Conservation (phyloP, 2,888 invertebrate genomes). For the Thymelicus sylvestris region DNA sequence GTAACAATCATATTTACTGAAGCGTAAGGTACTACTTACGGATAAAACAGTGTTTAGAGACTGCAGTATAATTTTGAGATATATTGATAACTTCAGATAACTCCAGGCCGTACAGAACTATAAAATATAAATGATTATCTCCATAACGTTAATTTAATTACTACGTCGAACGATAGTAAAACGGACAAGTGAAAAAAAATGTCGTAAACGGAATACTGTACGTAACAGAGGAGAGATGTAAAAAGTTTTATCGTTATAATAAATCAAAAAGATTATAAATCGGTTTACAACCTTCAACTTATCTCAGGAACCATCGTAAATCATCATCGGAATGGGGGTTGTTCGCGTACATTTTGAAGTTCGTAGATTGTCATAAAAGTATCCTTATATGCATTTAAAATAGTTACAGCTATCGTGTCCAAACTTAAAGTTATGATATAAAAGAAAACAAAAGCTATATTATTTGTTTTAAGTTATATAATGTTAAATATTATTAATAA, state of each 20-base stretch:
- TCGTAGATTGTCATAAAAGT: conserved; percentile 59
- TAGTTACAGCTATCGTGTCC: conserved; percentile 3
- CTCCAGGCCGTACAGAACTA: conserved; percentile 1
- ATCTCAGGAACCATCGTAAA: conserved; percentile 69
- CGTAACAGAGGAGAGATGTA: conserved; percentile 49
- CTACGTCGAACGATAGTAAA: conserved; percentile 19
- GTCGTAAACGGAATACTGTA: conserved; percentile 31
- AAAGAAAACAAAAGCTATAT: background rate
- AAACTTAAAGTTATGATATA: background rate
- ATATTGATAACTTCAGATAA: background rate
- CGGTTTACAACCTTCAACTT: conserved; percentile 71
- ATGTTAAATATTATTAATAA: background rate
- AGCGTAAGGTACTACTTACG: too few relatives aligned
- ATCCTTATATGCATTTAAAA: conserved; percentile 47
- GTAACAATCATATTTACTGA: too few relatives aligned
- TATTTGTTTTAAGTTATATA: background rate
- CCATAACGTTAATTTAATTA: conserved; percentile 26
- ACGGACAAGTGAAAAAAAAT: conserved; percentile 23
- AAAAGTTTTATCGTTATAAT: conserved; percentile 72
- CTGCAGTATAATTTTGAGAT: background rate
- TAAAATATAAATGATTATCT: conserved; percentile 19
- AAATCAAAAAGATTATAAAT: conserved; percentile 79
- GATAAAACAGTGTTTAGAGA: too few relatives aligned
- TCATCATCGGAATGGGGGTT: conserved; percentile 70
- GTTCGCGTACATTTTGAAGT: conserved; percentile 48